phyloP scores from a whole-genome alignment of 2,888 invertebrate species.

The Agonum fuliginosum region DNA sequence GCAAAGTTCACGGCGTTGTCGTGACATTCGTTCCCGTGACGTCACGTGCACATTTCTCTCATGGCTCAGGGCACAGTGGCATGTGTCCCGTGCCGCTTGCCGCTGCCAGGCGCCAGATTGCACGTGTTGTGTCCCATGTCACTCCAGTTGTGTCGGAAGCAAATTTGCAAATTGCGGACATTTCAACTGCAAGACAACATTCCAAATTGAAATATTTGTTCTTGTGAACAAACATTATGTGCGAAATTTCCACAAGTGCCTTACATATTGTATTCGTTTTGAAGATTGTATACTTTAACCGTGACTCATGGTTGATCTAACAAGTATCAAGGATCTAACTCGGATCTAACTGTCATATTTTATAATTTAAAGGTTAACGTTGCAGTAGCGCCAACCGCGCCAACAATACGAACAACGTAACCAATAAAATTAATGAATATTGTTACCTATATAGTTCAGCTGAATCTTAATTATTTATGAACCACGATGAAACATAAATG shows the following conservation, averaged over 20 bases:
- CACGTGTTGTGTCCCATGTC: conserved; percentile 21
- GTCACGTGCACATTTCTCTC: conserved; percentile 36
- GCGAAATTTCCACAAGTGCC: neutral
- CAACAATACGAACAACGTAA: neutral
- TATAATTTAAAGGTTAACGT: conserved; percentile 18
- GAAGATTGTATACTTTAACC: conserved; percentile 3
- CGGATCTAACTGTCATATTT: neutral
- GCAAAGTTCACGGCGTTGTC: conserved; percentile 27
- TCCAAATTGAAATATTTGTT: conserved; percentile 18
- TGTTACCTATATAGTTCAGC: neutral
- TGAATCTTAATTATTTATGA: neutral
- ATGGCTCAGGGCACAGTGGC: conserved; percentile 18
- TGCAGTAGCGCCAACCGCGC: too few species aligned
- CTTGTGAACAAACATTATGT: neutral
- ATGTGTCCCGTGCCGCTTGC: conserved; percentile 1
- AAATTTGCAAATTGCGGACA: conserved; percentile 39
- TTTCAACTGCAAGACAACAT: conserved; percentile 6
- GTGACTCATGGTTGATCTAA: conserved; percentile 25
- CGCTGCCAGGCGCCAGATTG: too few species aligned
- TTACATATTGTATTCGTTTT: too few species aligned
- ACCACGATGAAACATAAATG: too few species aligned
- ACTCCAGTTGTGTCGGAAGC: conserved; percentile 12
- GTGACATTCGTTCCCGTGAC: conserved; percentile 39
- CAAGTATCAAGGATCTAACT: too few species aligned
- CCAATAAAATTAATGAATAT: neutral